Conservation (phyloP, 1,140 invertebrate species). For the Diabrotica undecimpunctata region DNA sequence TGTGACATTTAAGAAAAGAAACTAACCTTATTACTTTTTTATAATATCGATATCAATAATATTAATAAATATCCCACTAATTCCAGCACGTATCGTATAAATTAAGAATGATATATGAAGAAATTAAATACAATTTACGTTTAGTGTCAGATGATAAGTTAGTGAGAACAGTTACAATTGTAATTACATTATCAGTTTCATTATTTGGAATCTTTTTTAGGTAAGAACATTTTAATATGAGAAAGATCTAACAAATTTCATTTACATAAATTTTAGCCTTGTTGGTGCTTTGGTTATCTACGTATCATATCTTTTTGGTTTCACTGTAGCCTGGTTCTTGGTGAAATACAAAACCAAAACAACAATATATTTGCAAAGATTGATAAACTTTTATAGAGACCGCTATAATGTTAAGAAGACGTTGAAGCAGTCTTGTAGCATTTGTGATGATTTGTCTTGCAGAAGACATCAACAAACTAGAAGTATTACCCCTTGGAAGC, state of each 20-base stretch:
- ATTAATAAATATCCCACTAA: no score
- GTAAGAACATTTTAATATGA: not conserved
- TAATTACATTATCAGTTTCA: constrained; percentile 18
- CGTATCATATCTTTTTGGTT: constrained; percentile 31
- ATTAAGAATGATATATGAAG: not conserved
- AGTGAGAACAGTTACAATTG: constrained; percentile 16
- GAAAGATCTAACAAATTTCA: not conserved
- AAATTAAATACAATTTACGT: constrained; percentile 6
- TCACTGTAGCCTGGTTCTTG: constrained; percentile 26
- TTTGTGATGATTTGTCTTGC: constrained; percentile 47
- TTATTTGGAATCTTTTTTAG: constrained; percentile 14
- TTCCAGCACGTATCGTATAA: no score
- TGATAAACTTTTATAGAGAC: constrained; percentile 34
- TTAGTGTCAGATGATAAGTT: constrained; percentile 25
- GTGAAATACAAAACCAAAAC: constrained; percentile 30
- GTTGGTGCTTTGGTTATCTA: constrained; percentile 25
- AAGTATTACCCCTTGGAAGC: constrained; percentile 59
- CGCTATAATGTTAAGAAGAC: constrained; percentile 26
- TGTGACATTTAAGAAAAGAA: no score
- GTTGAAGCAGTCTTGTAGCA: constrained; percentile 38
- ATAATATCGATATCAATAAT: no score
- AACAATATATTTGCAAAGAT: constrained; percentile 29
- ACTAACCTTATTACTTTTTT: no score
- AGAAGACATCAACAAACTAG: constrained; percentile 51
- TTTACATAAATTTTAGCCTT: constrained; percentile 17